A percentile compares a stretch with the other conserved stretches of the same genome.
Conservation (phyloP, 2,113 vertebrate species). For the Sinocyclocheilus rhinocerous region DNA sequence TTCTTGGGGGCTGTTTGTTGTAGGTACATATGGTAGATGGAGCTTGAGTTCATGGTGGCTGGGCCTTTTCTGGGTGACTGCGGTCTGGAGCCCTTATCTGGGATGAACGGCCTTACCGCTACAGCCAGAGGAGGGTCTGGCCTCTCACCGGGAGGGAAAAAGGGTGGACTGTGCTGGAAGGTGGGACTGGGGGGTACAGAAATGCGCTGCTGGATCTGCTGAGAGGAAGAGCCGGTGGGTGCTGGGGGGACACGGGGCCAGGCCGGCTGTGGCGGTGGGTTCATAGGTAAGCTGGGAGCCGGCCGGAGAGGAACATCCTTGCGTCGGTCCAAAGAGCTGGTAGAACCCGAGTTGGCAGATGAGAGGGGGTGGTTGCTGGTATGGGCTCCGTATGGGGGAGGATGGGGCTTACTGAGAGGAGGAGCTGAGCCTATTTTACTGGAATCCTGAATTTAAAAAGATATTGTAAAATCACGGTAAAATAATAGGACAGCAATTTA, state of each 20-base stretch:
- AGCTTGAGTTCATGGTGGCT: conserved; percentile 96
- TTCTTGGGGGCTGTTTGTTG: conserved; percentile 94
- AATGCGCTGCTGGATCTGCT: conserved; percentile 94
- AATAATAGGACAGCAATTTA: neutral
- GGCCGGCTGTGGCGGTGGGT: conserved; percentile 71
- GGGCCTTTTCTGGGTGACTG: conserved; percentile 97
- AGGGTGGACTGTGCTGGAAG: conserved; percentile 51
- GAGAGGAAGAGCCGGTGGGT: conserved; percentile 83
- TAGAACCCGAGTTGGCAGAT: conserved; percentile 78
- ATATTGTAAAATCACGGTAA: neutral
- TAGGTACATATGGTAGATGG: conserved; percentile 98
- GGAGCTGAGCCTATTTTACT: conserved; percentile 75
- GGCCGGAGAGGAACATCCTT: conserved; percentile 82
- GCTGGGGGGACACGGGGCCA: conserved; percentile 76
- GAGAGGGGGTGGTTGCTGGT: conserved; percentile 80
- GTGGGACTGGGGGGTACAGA: conserved; percentile 87
- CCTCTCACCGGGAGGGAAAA: conserved; percentile 74
- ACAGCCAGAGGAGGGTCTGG: conserved; percentile 89
- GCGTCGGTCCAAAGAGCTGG: conserved; percentile 88
- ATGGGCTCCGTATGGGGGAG: conserved; percentile 89
- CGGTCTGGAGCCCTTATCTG: conserved; percentile 92
- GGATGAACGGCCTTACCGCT: conserved; percentile 91
- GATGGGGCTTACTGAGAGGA: conserved; percentile 77
- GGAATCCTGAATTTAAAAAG: conserved; percentile 73
- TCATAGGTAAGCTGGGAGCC: conserved; percentile 70